Conservation (phyloP, 37 sponge, comb jelly and placozoan species). For the Haliclona indistincta region DNA sequence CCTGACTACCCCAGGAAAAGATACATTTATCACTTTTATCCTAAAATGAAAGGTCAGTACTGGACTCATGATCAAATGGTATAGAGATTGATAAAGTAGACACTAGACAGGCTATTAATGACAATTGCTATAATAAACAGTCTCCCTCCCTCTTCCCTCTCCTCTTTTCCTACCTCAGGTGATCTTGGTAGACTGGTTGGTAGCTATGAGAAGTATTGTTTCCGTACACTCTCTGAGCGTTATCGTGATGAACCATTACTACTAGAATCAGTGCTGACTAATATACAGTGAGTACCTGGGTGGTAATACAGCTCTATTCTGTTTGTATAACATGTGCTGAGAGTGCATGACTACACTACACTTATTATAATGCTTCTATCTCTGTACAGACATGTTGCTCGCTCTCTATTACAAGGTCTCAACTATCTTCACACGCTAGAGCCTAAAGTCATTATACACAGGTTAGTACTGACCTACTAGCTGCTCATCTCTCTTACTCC, state of each 20-base stretch:
- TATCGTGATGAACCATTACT: constrained; percentile 4
- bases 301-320: too few species aligned
- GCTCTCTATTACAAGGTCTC: background rate
- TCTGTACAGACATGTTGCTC: background rate
- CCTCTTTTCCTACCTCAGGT: too few species aligned
- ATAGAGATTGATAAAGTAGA: too few species aligned
- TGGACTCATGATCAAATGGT: background rate
- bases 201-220: constrained; percentile 8
- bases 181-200: constrained; percentile 5
- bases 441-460: background rate
- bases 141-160: too few species aligned
- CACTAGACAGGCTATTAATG: too few species aligned
- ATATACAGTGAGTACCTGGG: background rate
- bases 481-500: too few species aligned
- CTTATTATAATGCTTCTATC: too few species aligned
- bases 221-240: background rate
- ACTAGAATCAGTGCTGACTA: background rate
- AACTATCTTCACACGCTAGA: constrained; percentile 5
- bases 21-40: background rate
- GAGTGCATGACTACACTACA: background rate
- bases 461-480: too few species aligned
- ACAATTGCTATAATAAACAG: too few species aligned
- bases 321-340: too few species aligned
- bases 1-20: background rate
- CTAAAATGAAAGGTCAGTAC: constrained; percentile 8